Evolutionary conservation across 2,888 invertebrate genomes (phyloP).

Genomic region (Cremastobaeus sp.): DNA sequence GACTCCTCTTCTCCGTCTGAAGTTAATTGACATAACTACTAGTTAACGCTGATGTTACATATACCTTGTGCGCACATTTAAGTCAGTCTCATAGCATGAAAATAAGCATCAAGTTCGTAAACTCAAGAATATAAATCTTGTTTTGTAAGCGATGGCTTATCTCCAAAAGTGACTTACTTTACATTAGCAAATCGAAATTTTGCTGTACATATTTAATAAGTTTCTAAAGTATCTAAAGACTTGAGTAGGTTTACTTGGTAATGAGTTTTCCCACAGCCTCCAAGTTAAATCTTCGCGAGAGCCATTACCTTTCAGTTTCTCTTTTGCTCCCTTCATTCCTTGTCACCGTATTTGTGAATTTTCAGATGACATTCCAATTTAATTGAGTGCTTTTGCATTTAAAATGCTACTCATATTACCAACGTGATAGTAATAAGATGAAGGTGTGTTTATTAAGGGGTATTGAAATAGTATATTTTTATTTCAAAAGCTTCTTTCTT

Average conservation of each 20-base stretch:
- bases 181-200: constrained; percentile 38
- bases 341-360: constrained; percentile 36
- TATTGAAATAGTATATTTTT: no score
- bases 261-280: constrained; percentile 45
- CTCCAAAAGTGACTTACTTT: constrained; percentile 35
- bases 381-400: constrained; percentile 21
- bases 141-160: constrained; percentile 34
- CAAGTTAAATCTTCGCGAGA: constrained; percentile 36
- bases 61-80: constrained; percentile 54
- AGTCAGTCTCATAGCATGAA: constrained; percentile 47
- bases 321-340: constrained; percentile 3
- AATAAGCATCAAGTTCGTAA: constrained; percentile 41
- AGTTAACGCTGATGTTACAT: constrained; percentile 69
- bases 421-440: no score
- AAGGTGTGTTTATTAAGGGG: no score
- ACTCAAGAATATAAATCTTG: constrained; percentile 22
- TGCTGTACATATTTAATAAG: constrained; percentile 41
- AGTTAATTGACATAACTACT: constrained; percentile 68
- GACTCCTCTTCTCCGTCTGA: constrained; percentile 44
- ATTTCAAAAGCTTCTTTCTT: no score
- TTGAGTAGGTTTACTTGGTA: constrained; percentile 30
- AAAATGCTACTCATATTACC: no score
- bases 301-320: constrained; percentile 36
- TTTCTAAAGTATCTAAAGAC: constrained; percentile 30
- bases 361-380: constrained; percentile 40